phyloP scores from a whole-genome alignment of 2,113 vertebrate species.

The Otocyon megalotis region DNA sequence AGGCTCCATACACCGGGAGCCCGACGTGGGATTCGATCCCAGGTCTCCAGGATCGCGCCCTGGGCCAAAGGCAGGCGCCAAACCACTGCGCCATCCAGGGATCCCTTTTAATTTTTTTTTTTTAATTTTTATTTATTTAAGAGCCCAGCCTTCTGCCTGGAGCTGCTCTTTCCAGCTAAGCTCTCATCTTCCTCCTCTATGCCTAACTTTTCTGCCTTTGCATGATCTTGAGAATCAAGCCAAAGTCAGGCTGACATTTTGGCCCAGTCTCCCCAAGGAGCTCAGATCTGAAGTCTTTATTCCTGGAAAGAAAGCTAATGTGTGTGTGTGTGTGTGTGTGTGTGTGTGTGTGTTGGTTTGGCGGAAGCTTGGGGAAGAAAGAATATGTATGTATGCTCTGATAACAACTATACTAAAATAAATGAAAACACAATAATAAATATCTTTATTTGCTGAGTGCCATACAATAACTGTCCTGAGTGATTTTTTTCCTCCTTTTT shows the following conservation, averaged over 20 bases:
- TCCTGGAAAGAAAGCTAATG: constrained; percentile 53
- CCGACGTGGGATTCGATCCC: too few relatives aligned
- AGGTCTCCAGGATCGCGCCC: too few relatives aligned
- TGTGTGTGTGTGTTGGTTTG: neutral
- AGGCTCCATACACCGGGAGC: too few relatives aligned
- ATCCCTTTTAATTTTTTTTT: too few relatives aligned
- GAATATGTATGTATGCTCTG: neutral
- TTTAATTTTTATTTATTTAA: too few relatives aligned
- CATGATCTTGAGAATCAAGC: constrained; percentile 69
- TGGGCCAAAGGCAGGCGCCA: too few relatives aligned
- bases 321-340: neutral
- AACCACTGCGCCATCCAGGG: too few relatives aligned
- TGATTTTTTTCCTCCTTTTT: neutral
- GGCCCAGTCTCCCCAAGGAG: constrained; percentile 53
- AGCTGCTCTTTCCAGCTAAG: too few relatives aligned
- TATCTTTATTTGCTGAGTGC: neutral
- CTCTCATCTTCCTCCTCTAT: neutral
- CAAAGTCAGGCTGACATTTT: constrained; percentile 76
- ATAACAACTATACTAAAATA: neutral
- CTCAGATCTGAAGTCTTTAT: constrained; percentile 43
- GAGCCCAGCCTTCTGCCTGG: neutral
- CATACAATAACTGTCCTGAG: neutral
- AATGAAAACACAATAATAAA: neutral
- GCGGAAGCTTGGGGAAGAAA: neutral
- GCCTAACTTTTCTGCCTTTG: constrained; percentile 14